These are phyloP conservation scores for Sisor rabdophorus DNA, from an alignment of 2,113 vertebrate species.

Conservation along the genomic window DNA sequence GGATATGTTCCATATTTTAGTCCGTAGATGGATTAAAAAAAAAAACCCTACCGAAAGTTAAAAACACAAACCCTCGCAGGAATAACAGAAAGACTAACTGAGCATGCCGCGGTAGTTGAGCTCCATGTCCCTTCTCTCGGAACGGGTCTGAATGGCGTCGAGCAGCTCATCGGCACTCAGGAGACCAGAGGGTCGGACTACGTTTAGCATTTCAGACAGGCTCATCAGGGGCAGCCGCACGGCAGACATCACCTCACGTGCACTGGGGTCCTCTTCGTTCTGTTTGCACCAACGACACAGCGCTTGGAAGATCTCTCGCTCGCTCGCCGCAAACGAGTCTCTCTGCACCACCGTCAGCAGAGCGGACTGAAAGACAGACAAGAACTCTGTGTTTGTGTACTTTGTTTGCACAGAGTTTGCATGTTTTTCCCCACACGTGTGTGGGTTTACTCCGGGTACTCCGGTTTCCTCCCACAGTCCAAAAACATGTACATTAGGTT, in stretches of 20 bases:
- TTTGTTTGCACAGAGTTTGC: no score
- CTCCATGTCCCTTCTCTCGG: conserved; percentile 97
- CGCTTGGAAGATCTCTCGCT: conserved; percentile 95
- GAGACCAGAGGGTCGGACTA: conserved; percentile 86
- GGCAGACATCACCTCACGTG: conserved; percentile 87
- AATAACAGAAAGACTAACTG: conserved; percentile 70
- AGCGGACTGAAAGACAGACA: conserved; percentile 71
- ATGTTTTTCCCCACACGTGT: no score
- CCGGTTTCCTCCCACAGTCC: no score
- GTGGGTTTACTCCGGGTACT: no score
- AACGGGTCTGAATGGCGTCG: conserved; percentile 95
- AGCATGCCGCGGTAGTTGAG: conserved; percentile 98
- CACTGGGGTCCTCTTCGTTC: conserved; percentile 75
- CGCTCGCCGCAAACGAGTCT: conserved; percentile 91
- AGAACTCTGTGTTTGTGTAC: no score
- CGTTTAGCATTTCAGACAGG: conserved; percentile 90
- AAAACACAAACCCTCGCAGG: no score
- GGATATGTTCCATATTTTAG: no score
- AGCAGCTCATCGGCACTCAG: conserved; percentile 91
- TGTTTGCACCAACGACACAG: conserved; percentile 91
- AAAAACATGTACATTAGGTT: no score
- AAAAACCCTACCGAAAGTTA: no score
- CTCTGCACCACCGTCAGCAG: conserved; percentile 84
- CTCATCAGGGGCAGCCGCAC: conserved; percentile 95
- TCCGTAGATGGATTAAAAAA: no score